Conservation (phyloP, 2,888 invertebrate genomes). For the Halictus quadricinctus region DNA sequence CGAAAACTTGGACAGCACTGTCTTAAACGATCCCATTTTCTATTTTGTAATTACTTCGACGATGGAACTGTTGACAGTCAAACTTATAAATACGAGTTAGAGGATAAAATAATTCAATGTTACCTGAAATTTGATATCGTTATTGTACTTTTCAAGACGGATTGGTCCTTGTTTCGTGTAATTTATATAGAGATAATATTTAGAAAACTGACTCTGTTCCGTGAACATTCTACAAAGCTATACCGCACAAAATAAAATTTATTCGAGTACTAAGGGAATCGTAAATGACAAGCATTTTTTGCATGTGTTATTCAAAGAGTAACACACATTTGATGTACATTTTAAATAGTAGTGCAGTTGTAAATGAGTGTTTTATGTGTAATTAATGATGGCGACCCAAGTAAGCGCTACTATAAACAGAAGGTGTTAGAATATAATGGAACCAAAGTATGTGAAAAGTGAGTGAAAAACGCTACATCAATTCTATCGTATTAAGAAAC, state of each 20-base stretch:
- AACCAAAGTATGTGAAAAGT: conserved; percentile 45
- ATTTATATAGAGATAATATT: background rate
- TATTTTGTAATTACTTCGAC: conserved; percentile 2
- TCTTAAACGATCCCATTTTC: background rate
- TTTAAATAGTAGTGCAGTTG: conserved; percentile 70
- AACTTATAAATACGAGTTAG: conserved; percentile 1
- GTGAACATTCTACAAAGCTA: conserved; percentile 55
- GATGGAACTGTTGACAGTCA: background rate
- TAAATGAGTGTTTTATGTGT: conserved; percentile 80
- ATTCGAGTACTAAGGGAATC: conserved; percentile 49
- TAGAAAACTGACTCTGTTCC: conserved; percentile 40
- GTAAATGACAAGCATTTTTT: conserved; percentile 40
- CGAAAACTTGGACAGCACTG: conserved; percentile 4
- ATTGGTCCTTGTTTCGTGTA: background rate
- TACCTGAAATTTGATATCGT: conserved; percentile 15
- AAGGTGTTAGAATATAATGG: conserved; percentile 44
- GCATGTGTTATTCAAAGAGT: conserved; percentile 39
- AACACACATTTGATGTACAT: conserved; percentile 62
- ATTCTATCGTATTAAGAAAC: conserved; percentile 77
- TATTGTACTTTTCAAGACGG: background rate
- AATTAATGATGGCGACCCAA: conserved; percentile 57
- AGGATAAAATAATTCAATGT: conserved; percentile 16
- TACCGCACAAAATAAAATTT: conserved; percentile 63
- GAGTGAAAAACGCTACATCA: conserved; percentile 70
- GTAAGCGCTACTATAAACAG: conserved; percentile 42